These are phyloP conservation scores for Tribolium freemani DNA, from an alignment of 2,888 invertebrate genomes.

Conservation along the genomic window DNA sequence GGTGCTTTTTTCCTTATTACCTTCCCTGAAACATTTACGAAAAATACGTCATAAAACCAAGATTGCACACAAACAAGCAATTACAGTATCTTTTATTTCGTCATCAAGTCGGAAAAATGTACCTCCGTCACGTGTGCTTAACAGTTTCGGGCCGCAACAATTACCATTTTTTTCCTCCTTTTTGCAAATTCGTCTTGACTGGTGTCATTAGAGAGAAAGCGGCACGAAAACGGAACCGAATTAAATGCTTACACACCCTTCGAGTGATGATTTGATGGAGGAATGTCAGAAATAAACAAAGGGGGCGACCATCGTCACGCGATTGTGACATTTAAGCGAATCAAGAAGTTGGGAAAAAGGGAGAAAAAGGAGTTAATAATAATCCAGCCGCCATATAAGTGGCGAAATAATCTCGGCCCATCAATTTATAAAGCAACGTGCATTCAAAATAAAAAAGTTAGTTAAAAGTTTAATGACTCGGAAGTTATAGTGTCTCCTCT, in stretches of 20 bases:
- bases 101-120: slow-evolving; percentile 9
- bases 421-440: slow-evolving; percentile 11
- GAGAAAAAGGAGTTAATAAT: not conserved
- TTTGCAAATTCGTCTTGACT: slow-evolving; percentile 8
- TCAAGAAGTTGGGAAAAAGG: not conserved
- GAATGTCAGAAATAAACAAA: not conserved
- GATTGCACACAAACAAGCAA: slow-evolving; percentile 24
- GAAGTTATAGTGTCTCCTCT: slow-evolving; percentile 28
- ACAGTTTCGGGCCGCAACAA: not conserved
- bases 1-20: slow-evolving; percentile 1
- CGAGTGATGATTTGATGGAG: slow-evolving; percentile 20
- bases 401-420: slow-evolving; percentile 19
- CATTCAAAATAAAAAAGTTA: slow-evolving; percentile 32
- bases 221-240: not conserved
- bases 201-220: too few species aligned
- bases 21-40: not conserved
- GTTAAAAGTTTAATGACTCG: slow-evolving; percentile 33
- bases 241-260: slow-evolving; percentile 24
- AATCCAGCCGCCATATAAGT: not conserved
- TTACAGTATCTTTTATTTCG: slow-evolving; percentile 18
- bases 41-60: slow-evolving; percentile 12
- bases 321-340: slow-evolving; percentile 23
- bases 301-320: slow-evolving; percentile 18
- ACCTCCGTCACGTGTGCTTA: slow-evolving; percentile 11
- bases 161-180: slow-evolving; percentile 12